A percentile compares a stretch with the other conserved stretches of the same genome.
Conservation (phyloP, 2,113 vertebrate species). For the Mobula hypostoma region DNA sequence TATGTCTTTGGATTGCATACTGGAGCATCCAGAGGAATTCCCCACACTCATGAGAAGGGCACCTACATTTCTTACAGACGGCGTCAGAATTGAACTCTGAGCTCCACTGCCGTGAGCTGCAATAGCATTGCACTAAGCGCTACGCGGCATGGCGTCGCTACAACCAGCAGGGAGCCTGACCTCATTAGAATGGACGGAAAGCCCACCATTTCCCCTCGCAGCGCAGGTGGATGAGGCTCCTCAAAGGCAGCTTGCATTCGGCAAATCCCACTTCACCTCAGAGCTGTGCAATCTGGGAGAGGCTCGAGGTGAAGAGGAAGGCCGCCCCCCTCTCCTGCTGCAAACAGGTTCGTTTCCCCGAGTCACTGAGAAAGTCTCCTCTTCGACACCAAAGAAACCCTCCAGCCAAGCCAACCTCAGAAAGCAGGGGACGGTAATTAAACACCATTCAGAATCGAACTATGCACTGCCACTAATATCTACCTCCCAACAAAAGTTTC, state of each 20-base stretch:
- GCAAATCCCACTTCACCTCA: background rate
- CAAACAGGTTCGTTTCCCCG: background rate
- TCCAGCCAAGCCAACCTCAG: background rate
- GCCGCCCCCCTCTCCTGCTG: background rate
- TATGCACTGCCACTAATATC: background rate
- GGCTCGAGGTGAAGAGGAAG: background rate
- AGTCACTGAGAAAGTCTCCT: background rate
- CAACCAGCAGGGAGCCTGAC: background rate
- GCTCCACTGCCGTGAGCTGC: no score
- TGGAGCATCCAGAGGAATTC: no score
- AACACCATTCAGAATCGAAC: background rate
- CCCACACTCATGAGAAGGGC: no score
- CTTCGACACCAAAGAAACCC: background rate
- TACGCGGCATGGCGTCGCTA: no score
- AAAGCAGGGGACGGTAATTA: background rate
- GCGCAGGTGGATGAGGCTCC: background rate
- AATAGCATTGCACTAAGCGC: no score
- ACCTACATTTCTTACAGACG: no score
- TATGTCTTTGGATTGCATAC: no score
- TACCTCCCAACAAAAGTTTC: background rate
- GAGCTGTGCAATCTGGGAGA: background rate
- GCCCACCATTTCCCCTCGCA: background rate
- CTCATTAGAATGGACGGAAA: background rate
- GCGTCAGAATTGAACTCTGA: no score
- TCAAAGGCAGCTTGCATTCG: background rate